phyloP scores from a whole-genome alignment of 1,140 invertebrate genomes.

The Drosophila orena region DNA sequence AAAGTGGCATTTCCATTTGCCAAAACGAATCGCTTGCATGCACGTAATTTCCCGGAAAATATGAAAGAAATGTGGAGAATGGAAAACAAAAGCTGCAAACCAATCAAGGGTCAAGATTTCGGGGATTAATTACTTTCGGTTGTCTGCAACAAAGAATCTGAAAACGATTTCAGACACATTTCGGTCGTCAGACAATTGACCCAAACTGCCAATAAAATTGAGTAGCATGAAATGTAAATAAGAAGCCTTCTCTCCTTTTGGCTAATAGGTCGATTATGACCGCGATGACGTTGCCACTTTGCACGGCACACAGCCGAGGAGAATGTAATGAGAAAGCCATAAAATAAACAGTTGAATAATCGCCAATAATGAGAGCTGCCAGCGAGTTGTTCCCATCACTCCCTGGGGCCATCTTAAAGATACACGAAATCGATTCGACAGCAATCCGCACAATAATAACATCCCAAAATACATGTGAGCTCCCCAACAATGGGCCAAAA shows the following conservation, averaged over 20 bases:
- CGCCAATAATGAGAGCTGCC: slow-evolving; percentile 66
- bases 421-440: slow-evolving; percentile 76
- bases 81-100: slow-evolving; percentile 14
- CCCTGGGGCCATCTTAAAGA: slow-evolving; percentile 51
- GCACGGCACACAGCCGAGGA: slow-evolving; percentile 33
- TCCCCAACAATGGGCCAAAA: slow-evolving; percentile 31
- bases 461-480: slow-evolving; percentile 34
- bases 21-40: slow-evolving; percentile 9
- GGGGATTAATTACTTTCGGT: slow-evolving; percentile 45
- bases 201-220: slow-evolving; percentile 82
- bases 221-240: slow-evolving; percentile 80
- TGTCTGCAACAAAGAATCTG: slow-evolving; percentile 30
- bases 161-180: slow-evolving; percentile 52
- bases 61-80: neutral
- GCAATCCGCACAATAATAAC: slow-evolving; percentile 26
- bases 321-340: slow-evolving; percentile 78
- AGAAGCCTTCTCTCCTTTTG: slow-evolving; percentile 55
- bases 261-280: slow-evolving; percentile 78
- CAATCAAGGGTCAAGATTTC: slow-evolving; percentile 29
- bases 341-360: slow-evolving; percentile 83
- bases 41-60: slow-evolving; percentile 3
- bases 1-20: slow-evolving; percentile 31
- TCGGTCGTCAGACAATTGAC: slow-evolving; percentile 72
- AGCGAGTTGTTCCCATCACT: slow-evolving; percentile 40
- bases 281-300: slow-evolving; percentile 76